phyloP scores from a whole-genome alignment of 2,113 vertebrate species.

The Clarias macrocephalus region DNA sequence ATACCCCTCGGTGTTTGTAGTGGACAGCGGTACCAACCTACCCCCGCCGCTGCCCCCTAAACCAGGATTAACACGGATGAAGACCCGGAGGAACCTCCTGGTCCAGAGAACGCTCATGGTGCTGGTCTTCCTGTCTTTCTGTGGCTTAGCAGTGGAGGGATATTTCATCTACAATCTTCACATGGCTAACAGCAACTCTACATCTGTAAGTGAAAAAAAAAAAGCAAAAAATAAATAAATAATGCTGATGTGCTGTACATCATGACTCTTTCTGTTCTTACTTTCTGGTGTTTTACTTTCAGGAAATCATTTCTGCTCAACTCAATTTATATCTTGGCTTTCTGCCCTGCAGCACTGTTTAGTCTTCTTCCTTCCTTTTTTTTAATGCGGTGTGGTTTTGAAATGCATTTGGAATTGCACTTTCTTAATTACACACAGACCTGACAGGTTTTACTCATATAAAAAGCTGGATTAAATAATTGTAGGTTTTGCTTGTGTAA shows the following conservation, averaged over 20 bases:
- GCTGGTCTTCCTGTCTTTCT: constrained; percentile 66
- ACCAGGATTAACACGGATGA: background rate
- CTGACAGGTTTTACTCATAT: background rate
- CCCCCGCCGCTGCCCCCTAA: constrained; percentile 61
- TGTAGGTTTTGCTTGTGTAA: background rate
- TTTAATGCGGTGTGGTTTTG: background rate
- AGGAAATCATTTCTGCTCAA: background rate
- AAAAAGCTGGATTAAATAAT: background rate
- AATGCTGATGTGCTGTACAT: background rate
- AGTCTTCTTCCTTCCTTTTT: background rate
- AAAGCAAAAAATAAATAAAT: too few species aligned
- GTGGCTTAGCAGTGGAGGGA: constrained; percentile 69
- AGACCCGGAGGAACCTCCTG: rapidly evolving
- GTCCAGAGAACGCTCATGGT: constrained; percentile 64
- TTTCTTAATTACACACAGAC: constrained; percentile 10
- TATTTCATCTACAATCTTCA: constrained; percentile 74
- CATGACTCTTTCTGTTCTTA: background rate
- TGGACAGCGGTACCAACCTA: constrained; percentile 63
- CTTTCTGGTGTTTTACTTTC: background rate
- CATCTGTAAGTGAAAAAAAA: constrained; percentile 41
- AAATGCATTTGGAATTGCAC: background rate
- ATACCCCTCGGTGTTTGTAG: constrained; percentile 69
- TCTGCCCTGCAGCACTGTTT: background rate
- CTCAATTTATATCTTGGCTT: background rate
- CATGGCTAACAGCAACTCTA: constrained; percentile 18